Base-by-base conservation (phyloP, 1,140 invertebrate genomes). In the Telenomus remus region DNA sequence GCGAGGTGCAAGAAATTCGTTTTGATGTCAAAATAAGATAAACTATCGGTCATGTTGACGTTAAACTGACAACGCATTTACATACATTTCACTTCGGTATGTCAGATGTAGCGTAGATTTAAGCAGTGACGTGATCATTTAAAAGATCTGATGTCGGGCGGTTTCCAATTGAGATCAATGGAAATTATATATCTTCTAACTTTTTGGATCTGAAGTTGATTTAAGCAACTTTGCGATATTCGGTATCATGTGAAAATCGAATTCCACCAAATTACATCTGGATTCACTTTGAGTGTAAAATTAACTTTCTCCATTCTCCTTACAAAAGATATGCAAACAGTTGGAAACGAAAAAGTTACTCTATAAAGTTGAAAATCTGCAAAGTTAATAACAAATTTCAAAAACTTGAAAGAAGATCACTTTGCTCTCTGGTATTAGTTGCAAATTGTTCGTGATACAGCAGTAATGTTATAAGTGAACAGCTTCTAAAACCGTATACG, bases 11-110 rank as follows among this genome's bases (percentile, higher is more conserved):
- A 75, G 65, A 43, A 75, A 69, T 75, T 69, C 65, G 54, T 69
- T 75, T 75, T 47, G 64, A 69, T 75, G 72, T 75, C 72, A 75
- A 75, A 69, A 69, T 69, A 75, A 69, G 72, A 78, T 78, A 72
- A 77, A 72, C 69, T 77, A 71, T 75, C 57, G 59, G 54, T 27
- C 54, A 57, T 54, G 72, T 69, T 75, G 72, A 75, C 72, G 63
- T 69, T 75, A 75, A 75, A 68, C 64, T 75, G 72, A 75, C 72
- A 69, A 64, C 42, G 57, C 61, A 75, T 75, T 75, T 75, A 69
- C 72, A 75, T 75, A 75, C 59, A 75, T 75, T 74, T 75, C 72
- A 69, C 72, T 68, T 75, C 35, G 43, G 14, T 48, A 53, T 16
- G 64, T 57, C 54, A 69, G 42, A 69, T 49, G 53, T 34, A 35